Evolutionary conservation across 2,888 invertebrate genomes (phyloP).

Genomic region (Machimus atricapillus): DNA sequence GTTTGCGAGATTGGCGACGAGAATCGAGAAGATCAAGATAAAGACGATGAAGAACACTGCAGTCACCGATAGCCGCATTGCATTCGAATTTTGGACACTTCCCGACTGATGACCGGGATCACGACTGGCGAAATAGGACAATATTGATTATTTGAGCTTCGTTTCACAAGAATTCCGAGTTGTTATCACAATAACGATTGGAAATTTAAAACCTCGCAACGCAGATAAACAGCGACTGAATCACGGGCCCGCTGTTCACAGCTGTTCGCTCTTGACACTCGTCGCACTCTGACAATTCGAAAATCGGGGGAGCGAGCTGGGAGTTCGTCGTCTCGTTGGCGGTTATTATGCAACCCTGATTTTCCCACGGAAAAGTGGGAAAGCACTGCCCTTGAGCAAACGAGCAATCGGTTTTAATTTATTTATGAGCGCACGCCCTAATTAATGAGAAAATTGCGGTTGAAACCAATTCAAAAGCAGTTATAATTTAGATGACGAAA

Average conservation of each 20-base stretch:
- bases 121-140: not conserved
- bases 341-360: not conserved
- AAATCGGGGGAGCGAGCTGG: not conserved
- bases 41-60: constrained; percentile 69
- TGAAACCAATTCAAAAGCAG: not conserved
- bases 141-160: not conserved
- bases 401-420: not conserved
- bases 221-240: not conserved
- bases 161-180: not conserved
- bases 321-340: not conserved
- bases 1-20: constrained; percentile 74
- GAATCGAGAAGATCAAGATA: constrained; percentile 71
- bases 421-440: not conserved
- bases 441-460: not conserved
- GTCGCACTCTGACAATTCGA: not conserved
- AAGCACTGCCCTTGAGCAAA: not conserved
- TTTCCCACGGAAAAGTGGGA: not conserved
- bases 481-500: not conserved
- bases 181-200: not conserved
- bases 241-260: not conserved
- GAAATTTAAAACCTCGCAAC: not conserved
- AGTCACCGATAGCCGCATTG: constrained; percentile 72
- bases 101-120: not conserved
- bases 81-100: not conserved
- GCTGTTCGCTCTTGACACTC: not conserved